These are phyloP conservation scores for Conger conger DNA, from an alignment of 2,113 vertebrate species.

Conservation along the genomic window DNA sequence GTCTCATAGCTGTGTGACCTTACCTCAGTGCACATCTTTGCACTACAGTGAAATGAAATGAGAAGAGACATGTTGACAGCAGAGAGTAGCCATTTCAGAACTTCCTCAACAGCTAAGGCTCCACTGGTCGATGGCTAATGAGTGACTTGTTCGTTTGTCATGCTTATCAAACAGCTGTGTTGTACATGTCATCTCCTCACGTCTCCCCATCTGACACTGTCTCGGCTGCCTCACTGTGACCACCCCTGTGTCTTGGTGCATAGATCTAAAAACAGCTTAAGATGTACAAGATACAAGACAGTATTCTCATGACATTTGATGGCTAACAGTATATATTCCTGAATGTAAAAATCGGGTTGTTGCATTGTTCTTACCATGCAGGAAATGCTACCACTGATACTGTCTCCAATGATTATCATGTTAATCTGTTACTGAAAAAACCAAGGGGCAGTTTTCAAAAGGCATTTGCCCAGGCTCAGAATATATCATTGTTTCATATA, in stretches of 20 bases:
- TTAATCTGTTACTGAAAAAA: slow-evolving; percentile 27
- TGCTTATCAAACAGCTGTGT: slow-evolving; percentile 67
- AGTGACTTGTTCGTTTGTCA: slow-evolving; percentile 65
- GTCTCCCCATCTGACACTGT: slow-evolving; percentile 54
- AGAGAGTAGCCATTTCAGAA: slow-evolving; percentile 35
- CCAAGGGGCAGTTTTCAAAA: slow-evolving; percentile 18
- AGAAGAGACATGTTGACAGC: slow-evolving; percentile 53
- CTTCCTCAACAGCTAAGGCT: slow-evolving; percentile 46
- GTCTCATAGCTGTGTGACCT: slow-evolving; percentile 39
- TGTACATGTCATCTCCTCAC: slow-evolving; percentile 60
- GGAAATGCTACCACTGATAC: slow-evolving; percentile 29
- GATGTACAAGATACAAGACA: neutral
- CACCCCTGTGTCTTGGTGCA: slow-evolving; percentile 35
- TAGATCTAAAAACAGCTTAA: neutral
- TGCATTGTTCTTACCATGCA: slow-evolving; percentile 35
- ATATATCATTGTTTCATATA: neutral
- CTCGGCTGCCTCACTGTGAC: slow-evolving; percentile 55
- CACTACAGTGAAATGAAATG: slow-evolving; percentile 45
- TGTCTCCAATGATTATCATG: slow-evolving; percentile 37
- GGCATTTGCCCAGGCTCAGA: neutral
- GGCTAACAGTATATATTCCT: neutral
- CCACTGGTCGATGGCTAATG: slow-evolving; percentile 61
- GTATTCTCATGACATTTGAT: neutral
- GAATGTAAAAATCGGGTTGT: neutral
- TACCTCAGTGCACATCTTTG: slow-evolving; percentile 17